Evolutionary conservation across 2,113 vertebrate genomes (phyloP).

Genomic region (Colistium nudipinnis): DNA sequence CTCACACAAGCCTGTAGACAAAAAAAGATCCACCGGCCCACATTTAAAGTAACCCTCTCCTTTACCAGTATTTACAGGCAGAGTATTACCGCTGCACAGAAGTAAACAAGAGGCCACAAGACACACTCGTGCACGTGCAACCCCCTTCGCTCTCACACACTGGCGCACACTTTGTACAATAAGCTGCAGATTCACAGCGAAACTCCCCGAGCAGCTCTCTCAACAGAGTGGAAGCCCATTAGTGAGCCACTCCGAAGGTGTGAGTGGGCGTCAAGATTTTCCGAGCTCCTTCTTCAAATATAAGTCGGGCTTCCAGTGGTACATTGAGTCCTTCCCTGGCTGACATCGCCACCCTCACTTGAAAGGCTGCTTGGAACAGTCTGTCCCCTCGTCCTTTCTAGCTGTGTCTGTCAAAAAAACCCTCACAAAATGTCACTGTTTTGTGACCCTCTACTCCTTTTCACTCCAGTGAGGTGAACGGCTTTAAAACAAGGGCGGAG

Average conservation of each 20-base stretch:
- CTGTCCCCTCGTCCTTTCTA: background rate
- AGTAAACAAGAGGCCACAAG: conserved; percentile 2
- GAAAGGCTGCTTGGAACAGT: background rate
- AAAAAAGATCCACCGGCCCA: background rate
- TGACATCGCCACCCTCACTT: conserved; percentile 30
- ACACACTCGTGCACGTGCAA: conserved; percentile 12
- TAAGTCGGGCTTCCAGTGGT: conserved; percentile 21
- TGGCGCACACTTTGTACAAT: conserved; percentile 29
- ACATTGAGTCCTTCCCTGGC: conserved; percentile 23
- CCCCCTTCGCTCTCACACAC: background rate
- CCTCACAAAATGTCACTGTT: conserved; percentile 9
- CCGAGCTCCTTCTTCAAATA: conserved; percentile 22
- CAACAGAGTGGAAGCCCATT: conserved; percentile 65
- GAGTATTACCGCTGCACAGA: conserved; percentile 3
- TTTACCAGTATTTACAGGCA: conserved; percentile 27
- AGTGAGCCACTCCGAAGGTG: conserved; percentile 55
- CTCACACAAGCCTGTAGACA: background rate
- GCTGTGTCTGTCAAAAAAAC: conserved; percentile 32
- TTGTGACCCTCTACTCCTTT: conserved; percentile 27
- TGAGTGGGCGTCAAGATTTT: conserved; percentile 69
- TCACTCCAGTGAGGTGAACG: conserved; percentile 31
- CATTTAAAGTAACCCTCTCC: background rate
- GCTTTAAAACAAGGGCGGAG: conserved; percentile 24
- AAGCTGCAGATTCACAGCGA: conserved; percentile 46
- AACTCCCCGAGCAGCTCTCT: conserved; percentile 56